Percentiles rank a stretch among this genome's conserved stretches.
Conservation (phyloP, 2,888 invertebrate genomes). For the Epinotia ramella region DNA sequence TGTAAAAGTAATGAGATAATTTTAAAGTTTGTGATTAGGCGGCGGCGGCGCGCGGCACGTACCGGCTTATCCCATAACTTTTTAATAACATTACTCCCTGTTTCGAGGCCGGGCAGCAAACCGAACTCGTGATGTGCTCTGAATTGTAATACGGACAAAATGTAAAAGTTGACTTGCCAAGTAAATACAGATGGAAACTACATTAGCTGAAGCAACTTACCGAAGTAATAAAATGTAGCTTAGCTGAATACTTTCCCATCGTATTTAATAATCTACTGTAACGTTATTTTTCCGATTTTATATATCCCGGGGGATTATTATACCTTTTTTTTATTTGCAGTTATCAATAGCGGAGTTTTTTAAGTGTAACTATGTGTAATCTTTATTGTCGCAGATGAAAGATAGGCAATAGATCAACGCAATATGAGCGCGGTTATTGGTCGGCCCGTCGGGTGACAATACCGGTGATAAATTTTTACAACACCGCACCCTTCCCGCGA, state of each 20-base stretch:
- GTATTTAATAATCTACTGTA: background rate
- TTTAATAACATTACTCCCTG: constrained; percentile 81
- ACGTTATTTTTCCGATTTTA: too few relatives aligned
- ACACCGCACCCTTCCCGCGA: constrained; percentile 76
- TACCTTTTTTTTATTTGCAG: background rate
- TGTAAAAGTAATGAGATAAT: constrained; percentile 68
- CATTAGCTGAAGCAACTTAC: constrained; percentile 24
- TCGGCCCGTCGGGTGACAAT: constrained; percentile 70
- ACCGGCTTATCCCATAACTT: constrained; percentile 80
- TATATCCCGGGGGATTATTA: background rate
- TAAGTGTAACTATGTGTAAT: constrained; percentile 6
- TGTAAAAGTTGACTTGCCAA: constrained; percentile 69
- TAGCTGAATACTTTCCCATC: background rate
- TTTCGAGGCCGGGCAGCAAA: constrained; percentile 71
- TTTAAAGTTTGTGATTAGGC: constrained; percentile 81
- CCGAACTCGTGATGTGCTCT: constrained; percentile 74
- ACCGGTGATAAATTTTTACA: constrained; percentile 78
- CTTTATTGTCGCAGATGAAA: constrained; percentile 5
- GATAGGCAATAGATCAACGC: constrained; percentile 30
- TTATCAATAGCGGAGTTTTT: background rate
- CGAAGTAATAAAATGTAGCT: constrained; percentile 12
- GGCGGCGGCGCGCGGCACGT: constrained; percentile 67
- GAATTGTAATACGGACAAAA: constrained; percentile 69
- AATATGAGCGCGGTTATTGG: constrained; percentile 51
- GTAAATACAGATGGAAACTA: constrained; percentile 53